Conservation (phyloP, 2,888 invertebrate species). For the Kuschelorhynchus macadamiae region DNA sequence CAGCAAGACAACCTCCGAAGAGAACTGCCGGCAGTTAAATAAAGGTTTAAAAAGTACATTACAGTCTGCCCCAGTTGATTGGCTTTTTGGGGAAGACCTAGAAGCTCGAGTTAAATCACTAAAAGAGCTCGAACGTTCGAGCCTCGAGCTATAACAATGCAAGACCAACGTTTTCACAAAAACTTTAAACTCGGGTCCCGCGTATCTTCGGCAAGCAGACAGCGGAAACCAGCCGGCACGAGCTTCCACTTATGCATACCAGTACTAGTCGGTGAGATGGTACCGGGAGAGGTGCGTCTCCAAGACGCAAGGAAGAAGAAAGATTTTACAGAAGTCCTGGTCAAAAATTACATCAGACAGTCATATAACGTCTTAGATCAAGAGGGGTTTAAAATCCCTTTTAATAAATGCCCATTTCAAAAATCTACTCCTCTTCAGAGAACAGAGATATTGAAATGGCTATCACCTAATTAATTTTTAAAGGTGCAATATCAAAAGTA, state of each 20-base stretch:
- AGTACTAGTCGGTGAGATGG: too few species aligned
- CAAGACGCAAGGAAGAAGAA: too few species aligned
- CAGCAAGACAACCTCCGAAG: neutral
- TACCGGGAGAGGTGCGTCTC: too few species aligned
- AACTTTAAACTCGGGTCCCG: too few species aligned
- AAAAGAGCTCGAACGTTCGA: neutral
- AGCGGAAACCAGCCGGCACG: too few species aligned
- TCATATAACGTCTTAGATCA: neutral
- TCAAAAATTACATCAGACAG: neutral
- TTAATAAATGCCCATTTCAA: slow-evolving; percentile 18
- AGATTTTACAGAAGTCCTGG: too few species aligned
- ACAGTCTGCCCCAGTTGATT: neutral
- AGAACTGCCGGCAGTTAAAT: neutral
- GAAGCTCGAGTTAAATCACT: neutral
- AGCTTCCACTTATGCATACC: too few species aligned
- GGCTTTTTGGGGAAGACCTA: neutral
- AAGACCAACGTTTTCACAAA: too few species aligned
- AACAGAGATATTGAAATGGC: neutral
- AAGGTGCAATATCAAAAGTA: slow-evolving; percentile 1
- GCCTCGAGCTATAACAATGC: too few species aligned
- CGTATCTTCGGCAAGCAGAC: too few species aligned
- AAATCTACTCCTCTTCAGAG: slow-evolving; percentile 3
- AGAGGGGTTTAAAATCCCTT: slow-evolving; percentile 3
- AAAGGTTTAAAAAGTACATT: neutral
- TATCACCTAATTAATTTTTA: neutral